Conservation (phyloP, 1,140 invertebrate species). For the roundworm (Caenorhabditis elegans) region WBcel235 BX284606.5:4950001-4950500, state of each 20-base stretch:
- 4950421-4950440: not conserved
- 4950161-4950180: constrained; percentile 21
- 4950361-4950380: not conserved
- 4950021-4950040: constrained; percentile 22
- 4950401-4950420: constrained; percentile 36
- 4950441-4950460: not conserved
- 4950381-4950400: constrained; percentile 37
- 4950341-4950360: not conserved
- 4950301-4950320: not conserved
- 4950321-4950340: constrained; percentile 2
- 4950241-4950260: too few relatives aligned
- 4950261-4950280: too few relatives aligned
- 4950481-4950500: not conserved
- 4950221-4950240: not conserved
- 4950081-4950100: constrained; percentile 29
- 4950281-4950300: too few relatives aligned
- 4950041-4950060: constrained; percentile 32
- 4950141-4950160: constrained; percentile 18
- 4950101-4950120: too few relatives aligned
- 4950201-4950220: not conserved
- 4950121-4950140: constrained; percentile 32
- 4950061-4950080: constrained; percentile 33
- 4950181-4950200: constrained; percentile 26
- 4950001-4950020: not conserved
- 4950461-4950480: not conserved